These are phyloP conservation scores for Holothuria glaberrima DNA, from an alignment of 35 echinoderm and acorn worm species.

Conservation along the genomic window DNA sequence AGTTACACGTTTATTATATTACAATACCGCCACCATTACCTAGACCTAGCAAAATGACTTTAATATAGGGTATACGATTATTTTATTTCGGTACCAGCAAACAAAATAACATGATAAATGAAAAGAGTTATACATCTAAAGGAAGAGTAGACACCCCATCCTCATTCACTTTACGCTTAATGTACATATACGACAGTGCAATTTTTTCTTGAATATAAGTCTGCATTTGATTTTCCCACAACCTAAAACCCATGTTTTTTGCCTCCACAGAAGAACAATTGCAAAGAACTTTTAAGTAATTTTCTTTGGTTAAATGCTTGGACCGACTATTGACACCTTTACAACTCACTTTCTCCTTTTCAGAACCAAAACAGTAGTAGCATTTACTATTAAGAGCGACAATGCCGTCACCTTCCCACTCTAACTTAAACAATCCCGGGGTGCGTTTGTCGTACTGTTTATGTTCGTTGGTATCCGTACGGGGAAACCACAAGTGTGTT, in stretches of 20 bases:
- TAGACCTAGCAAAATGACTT: no score
- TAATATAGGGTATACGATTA: no score
- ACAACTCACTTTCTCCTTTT: constrained; percentile 41
- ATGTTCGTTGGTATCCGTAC: constrained; percentile 35
- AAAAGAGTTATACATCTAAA: constrained; percentile 38
- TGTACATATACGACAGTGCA: no score
- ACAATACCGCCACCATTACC: no score
- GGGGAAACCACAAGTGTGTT: constrained; percentile 57
- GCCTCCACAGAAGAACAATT: neutral
- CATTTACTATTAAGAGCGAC: constrained; percentile 51
- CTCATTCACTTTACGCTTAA: constrained; percentile 54
- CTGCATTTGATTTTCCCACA: no score
- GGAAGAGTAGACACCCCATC: constrained; percentile 54
- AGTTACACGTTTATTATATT: no score
- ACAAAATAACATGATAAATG: no score
- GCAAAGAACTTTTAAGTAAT: constrained; percentile 44
- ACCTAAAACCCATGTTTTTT: no score
- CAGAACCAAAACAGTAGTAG: constrained; percentile 61
- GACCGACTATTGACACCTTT: constrained; percentile 52
- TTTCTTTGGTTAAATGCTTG: neutral
- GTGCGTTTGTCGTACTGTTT: constrained; percentile 55
- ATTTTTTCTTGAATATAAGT: no score
- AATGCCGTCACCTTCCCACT: constrained; percentile 60
- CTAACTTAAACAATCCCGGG: constrained; percentile 67
- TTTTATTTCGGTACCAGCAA: no score